phyloP scores from a whole-genome alignment of 2,113 vertebrate genomes.

The Takifugu flavidus region DNA sequence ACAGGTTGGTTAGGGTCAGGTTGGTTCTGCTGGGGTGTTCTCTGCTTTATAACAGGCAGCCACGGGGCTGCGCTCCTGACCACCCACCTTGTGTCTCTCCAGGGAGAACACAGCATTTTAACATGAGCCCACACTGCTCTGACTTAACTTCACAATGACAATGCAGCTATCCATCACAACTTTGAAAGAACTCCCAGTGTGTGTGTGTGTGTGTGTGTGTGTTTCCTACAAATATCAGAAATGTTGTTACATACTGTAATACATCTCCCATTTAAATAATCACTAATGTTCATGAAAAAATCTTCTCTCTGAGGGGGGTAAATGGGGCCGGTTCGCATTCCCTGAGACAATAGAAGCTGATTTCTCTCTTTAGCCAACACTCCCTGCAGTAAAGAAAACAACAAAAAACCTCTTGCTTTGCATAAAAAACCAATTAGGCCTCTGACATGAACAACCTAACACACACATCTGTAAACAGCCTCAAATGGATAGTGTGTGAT shows the following conservation, averaged over 20 bases:
- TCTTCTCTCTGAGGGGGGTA: too few relatives aligned
- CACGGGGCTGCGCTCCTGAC: constrained; percentile 32
- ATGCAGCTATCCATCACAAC: constrained; percentile 62
- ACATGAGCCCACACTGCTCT: constrained; percentile 54
- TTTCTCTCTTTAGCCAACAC: constrained; percentile 9
- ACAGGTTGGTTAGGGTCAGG: neutral
- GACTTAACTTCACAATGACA: constrained; percentile 49
- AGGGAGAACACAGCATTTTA: constrained; percentile 54
- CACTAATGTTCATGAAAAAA: too few relatives aligned
- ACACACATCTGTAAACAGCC: constrained; percentile 10
- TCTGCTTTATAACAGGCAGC: constrained; percentile 15
- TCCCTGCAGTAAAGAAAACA: neutral
- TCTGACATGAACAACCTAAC: constrained; percentile 6
- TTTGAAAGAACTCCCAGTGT: constrained; percentile 40
- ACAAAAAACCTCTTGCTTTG: too few relatives aligned
- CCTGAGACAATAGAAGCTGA: neutral
- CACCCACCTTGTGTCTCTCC: constrained; percentile 61
- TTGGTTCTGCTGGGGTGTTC: neutral
- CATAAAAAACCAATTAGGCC: neutral
- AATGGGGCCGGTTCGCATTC: neutral
- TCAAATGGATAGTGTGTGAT: constrained; percentile 31
- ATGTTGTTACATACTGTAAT: too few relatives aligned
- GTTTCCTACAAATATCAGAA: neutral
- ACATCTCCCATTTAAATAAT: too few relatives aligned
- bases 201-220: constrained; percentile 27